Evolutionary conservation across 2,797 vertebrate species (phyloP), one percentile per base, ranked within the genome.

Genomic region (Silurus aristotelis): DNA sequence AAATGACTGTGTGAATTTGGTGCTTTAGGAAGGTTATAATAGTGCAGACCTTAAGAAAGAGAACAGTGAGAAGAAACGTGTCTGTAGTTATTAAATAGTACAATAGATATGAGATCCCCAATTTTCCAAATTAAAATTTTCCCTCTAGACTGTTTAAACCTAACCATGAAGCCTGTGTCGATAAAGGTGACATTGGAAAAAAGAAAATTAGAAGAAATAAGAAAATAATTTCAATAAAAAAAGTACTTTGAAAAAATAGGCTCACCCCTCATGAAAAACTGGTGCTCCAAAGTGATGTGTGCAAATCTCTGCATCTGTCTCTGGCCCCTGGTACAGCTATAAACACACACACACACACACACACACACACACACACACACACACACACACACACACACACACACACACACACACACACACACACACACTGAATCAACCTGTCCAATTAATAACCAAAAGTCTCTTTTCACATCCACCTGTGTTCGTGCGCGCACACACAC

Each of bases 261-360:
- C 94, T 96, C 91, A 99, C 98, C 98, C 98, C 77, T 99, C 97
- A 1, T 99, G 97, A 89, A 99, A 99, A 85, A 97, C 95, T 2
- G 97, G 97, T 0, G 87, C 93, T 0, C 98, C 98, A 0, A 97
- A 96, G 84, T 99, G 98, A 91, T 97, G 93, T 0, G 82, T 93
- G 91, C 98, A 99, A 25, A 93, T 87, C 83, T 95, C 94, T n/a
- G 12, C 9, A 84, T 97, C 91, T 1, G 95, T 97, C 84, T 96
- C 95, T 0, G 93, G 90, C 14, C 96, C 95, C 86, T 95, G 90
- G 87, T 95, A 99, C 27, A 85, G 9, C 98, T 99, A 91, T 72
- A 85, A 75, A 90, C 46, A 88, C 38, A 85, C 55, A 84, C 4
- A 43, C 60, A 80, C 27, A 78, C 15, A 78, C 19, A 77, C 14